Evolutionary conservation across 2,113 vertebrate species (phyloP), one percentile per base, ranked within the genome.

Genomic region (Oncorhynchus clarkii): DNA sequence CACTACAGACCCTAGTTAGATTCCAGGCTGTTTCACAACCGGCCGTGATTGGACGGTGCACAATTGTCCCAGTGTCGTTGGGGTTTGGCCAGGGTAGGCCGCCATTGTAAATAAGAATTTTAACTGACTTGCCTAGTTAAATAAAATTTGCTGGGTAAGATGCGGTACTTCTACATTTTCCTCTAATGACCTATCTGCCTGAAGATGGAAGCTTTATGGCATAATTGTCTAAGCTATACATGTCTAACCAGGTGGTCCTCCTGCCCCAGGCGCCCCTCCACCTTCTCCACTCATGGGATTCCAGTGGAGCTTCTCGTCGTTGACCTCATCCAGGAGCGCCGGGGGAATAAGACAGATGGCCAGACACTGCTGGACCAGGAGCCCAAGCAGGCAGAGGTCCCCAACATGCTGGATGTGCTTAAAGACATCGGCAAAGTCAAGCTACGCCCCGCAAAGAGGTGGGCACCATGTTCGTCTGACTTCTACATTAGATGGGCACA

Each of bases 351-450:
- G 88, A 79, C 48, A 0, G 90, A 75, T 5, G 5, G 89, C 24
- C 91, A 88, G 14, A 85, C 82, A 0, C 13, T 59, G 45, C 7
- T 86, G 77, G 93, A 94, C 13, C 76, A 86, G 0, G 85, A 75
- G 71, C 89, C 92, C 77, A 95, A 91, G 87, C 90, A 93, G 59
- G 77, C 93, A 48, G 95, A 96, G 79, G 82, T 96, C 70, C 98
- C 96, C 84, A 99, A 86, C 85, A 99, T 99, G 98, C 91, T 99
- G 0, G 98, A 99, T 67, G 94, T 99, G 81, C 94, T 99, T 71
- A 99, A 98, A 90, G 97, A 98, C 88, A 96, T 99, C 81, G 92
- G 82, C 80, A 97, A 90, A 4, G 95, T 99, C 31, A 98, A 98
- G 78, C 89, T 99, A 5, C 95, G 96, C 22, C 93, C 97, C 0